Percentiles rank a stretch among this genome's conserved stretches.
These are phyloP conservation scores for Pantherophis alleghaniensis DNA, from an alignment of 2,797 vertebrate species.

Conservation along the genomic window DNA sequence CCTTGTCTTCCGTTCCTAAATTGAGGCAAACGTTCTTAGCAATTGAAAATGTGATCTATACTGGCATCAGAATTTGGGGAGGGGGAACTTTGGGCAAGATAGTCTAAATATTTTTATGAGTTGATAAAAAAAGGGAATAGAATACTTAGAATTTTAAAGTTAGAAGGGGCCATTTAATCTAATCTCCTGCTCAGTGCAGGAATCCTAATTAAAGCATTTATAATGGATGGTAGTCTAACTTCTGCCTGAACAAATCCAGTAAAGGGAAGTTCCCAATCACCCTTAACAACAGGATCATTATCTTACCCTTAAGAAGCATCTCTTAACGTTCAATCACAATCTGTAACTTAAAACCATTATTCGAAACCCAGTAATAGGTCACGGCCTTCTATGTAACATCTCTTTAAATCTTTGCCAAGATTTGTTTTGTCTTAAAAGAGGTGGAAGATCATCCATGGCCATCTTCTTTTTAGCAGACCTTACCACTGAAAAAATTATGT, in stretches of 20 bases:
- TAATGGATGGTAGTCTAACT: background rate
- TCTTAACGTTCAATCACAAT: too few relatives aligned
- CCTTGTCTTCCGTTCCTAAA: background rate
- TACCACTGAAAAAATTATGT: background rate
- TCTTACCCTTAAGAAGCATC: background rate
- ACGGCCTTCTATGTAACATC: background rate
- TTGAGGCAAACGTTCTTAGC: background rate
- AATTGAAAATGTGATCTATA: background rate
- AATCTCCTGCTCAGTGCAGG: background rate
- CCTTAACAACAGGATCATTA: background rate
- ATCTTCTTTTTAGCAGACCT: background rate
- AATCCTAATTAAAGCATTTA: background rate
- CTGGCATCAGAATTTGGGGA: too few relatives aligned
- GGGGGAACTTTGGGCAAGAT: background rate
- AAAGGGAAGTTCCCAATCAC: background rate
- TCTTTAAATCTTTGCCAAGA: background rate
- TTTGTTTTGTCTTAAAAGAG: background rate
- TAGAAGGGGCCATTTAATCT: background rate
- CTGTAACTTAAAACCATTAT: background rate
- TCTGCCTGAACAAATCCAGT: background rate
- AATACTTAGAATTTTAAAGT: background rate
- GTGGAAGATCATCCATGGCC: background rate
- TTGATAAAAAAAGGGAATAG: background rate
- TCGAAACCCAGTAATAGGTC: background rate
- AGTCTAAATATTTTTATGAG: background rate